These are phyloP conservation scores for Pelmatolapia mariae DNA, from an alignment of 2,113 vertebrate genomes.

Conservation along the genomic window DNA sequence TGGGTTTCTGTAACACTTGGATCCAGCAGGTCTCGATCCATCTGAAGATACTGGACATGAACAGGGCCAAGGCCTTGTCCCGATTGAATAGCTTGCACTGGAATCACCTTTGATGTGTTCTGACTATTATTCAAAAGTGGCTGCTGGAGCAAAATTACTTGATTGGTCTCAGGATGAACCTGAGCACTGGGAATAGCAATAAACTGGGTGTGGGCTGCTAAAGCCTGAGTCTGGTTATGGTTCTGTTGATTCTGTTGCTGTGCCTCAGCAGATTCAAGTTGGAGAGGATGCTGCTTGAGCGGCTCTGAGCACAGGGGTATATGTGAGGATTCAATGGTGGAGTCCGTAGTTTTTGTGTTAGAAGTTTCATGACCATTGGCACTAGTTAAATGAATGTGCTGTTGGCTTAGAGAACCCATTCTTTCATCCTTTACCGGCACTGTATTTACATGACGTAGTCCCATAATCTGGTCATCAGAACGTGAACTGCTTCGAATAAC, in stretches of 20 bases:
- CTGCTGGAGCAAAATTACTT: constrained; percentile 88
- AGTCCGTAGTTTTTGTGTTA: constrained; percentile 77
- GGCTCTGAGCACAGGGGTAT: constrained; percentile 77
- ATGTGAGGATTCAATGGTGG: constrained; percentile 78
- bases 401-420: constrained; percentile 75
- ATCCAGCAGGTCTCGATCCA: constrained; percentile 82
- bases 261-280: constrained; percentile 79
- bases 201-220: constrained; percentile 78
- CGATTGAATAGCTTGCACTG: constrained; percentile 75
- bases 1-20: constrained; percentile 73
- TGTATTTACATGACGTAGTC: constrained; percentile 73
- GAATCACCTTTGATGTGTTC: constrained; percentile 74
- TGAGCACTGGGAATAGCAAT: constrained; percentile 83
- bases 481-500: constrained; percentile 91
- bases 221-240: constrained; percentile 59
- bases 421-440: constrained; percentile 81
- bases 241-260: constrained; percentile 80
- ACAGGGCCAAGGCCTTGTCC: constrained; percentile 31
- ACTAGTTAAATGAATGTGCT: constrained; percentile 76
- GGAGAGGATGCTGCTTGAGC: constrained; percentile 78
- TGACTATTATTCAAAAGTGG: constrained; percentile 79
- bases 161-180: constrained; percentile 84
- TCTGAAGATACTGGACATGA: constrained; percentile 83
- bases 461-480: constrained; percentile 85
- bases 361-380: constrained; percentile 65